Base-by-base conservation (phyloP, 2,797 vertebrate genomes). In the Hoplostethus atlanticus region DNA sequence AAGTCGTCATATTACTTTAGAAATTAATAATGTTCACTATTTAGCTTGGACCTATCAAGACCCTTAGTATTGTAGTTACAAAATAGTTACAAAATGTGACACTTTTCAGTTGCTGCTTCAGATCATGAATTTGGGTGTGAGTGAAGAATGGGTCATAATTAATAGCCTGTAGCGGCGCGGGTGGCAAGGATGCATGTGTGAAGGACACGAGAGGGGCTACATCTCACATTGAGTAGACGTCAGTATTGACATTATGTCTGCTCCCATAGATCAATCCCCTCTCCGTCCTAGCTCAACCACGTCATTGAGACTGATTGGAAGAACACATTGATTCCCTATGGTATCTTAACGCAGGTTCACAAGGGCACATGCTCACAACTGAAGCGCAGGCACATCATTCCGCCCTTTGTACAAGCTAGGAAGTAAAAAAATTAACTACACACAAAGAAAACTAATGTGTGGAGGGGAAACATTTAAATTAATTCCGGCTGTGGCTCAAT, bases 211-310 rank as follows among this genome's bases (percentile, higher is more conserved):
- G 80, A 88, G 86, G 67, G 63, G 84, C 84, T 78, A 68, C 88
- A 85, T 91, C 85, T 89, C 68, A 71, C 84, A 78, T 78, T 44
- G 80, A 88, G 71, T 60, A 87, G 84, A 90, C 65, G 70, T 87
- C 78, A 53, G 74, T 91, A 92, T 91, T 83, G 89, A 91, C 87
- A 65, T 84, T 79, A 66, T 87, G 90, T 92, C 91, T 83, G 80
- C 82, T 88, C 79, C 68, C 67, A 88, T 86, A 84, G 86, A 92
- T 92, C 90, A 75, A 81, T 88, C 79, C 76, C 38, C 56, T 73
- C 71, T 67, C 71, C 36, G 61, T 64, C 73, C 76, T 17, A 6
- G 79, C 68, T 68, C 55, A 74, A 83, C 85, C 84, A 75, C 65
- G 73, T 87, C 89, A 73, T 51, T 30, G 73, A 84, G 64, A 84